A percentile compares a stretch with the other conserved stretches of the same genome.
Conservation (phyloP, 2,113 vertebrate species). For the Ahaetulla prasina region DNA sequence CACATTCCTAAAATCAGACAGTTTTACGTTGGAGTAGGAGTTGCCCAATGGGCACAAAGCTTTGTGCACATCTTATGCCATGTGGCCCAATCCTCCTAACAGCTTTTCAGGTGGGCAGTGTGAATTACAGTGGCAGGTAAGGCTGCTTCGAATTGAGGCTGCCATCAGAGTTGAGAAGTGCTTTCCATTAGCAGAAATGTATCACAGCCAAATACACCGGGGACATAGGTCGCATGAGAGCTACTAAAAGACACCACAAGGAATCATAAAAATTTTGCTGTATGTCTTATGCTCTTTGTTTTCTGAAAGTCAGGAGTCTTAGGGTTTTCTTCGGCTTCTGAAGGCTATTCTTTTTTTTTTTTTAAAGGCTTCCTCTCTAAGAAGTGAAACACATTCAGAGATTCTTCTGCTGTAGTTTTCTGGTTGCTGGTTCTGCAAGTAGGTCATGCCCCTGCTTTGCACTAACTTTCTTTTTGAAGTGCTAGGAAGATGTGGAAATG, state of each 20-base stretch:
- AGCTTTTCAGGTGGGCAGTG: background rate
- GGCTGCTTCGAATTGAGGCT: background rate
- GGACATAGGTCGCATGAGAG: background rate
- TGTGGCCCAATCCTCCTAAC: background rate
- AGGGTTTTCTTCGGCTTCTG: background rate
- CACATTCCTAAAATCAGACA: conserved; percentile 23
- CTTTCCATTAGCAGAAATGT: background rate
- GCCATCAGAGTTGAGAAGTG: background rate
- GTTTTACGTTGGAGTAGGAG: background rate
- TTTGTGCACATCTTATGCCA: conserved; percentile 1
- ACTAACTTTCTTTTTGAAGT: background rate
- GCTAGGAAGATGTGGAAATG: accelerated
- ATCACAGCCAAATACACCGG: background rate
- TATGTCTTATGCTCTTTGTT: background rate
- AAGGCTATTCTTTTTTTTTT: too few species aligned
- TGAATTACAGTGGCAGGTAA: background rate
- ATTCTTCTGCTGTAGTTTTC: background rate
- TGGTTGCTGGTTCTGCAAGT: background rate
- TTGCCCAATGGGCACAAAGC: conserved; percentile 9
- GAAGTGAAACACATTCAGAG: background rate
- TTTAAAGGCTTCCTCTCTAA: background rate
- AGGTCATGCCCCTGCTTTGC: background rate
- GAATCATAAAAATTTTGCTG: background rate
- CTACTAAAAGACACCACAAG: background rate
- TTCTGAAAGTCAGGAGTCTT: background rate